A percentile compares a stretch with the other conserved stretches of the same genome.
These are phyloP conservation scores for Montipora efflorescens DNA, from an alignment of 64 coral and sea anemone species.

Conservation along the genomic window DNA sequence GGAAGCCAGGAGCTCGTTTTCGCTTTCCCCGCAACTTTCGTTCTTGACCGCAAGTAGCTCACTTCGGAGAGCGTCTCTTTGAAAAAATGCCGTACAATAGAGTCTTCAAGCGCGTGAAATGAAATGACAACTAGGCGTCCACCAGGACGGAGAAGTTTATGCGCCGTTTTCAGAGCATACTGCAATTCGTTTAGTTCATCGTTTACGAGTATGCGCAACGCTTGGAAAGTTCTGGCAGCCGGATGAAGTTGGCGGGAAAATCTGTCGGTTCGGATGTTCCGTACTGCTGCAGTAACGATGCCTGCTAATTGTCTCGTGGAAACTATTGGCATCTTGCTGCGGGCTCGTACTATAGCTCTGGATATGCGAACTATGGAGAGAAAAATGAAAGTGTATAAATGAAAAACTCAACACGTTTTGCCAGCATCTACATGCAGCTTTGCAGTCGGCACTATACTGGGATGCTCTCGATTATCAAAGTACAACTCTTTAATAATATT, in stretches of 20 bases:
- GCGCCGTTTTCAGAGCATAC: constrained; percentile 73
- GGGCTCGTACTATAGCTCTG: constrained; percentile 79
- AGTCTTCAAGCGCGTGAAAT: constrained; percentile 87
- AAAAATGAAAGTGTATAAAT: not conserved
- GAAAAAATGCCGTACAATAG: constrained; percentile 86
- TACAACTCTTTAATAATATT: no score
- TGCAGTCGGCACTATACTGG: no score
- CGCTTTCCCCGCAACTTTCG: constrained; percentile 44
- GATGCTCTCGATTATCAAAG: no score
- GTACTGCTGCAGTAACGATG: constrained; percentile 78
- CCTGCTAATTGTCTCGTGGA: constrained; percentile 83
- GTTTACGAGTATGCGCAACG: constrained; percentile 89
- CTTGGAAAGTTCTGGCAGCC: constrained; percentile 89
- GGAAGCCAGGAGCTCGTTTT: constrained; percentile 72
- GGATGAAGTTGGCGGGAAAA: constrained; percentile 80
- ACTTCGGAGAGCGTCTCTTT: constrained; percentile 65
- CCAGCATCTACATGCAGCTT: no score
- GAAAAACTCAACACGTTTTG: not conserved
- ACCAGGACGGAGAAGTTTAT: constrained; percentile 80
- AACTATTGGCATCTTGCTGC: constrained; percentile 75
- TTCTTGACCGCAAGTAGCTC: constrained; percentile 44
- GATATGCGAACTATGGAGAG: constrained; percentile 74
- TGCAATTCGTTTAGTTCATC: constrained; percentile 93
- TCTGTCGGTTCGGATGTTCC: constrained; percentile 75
- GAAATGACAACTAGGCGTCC: constrained; percentile 88